Evolutionary conservation across 2,797 vertebrate genomes (phyloP), one percentile per base, ranked within the genome.

Genomic region (Diceros bicornis): DNA sequence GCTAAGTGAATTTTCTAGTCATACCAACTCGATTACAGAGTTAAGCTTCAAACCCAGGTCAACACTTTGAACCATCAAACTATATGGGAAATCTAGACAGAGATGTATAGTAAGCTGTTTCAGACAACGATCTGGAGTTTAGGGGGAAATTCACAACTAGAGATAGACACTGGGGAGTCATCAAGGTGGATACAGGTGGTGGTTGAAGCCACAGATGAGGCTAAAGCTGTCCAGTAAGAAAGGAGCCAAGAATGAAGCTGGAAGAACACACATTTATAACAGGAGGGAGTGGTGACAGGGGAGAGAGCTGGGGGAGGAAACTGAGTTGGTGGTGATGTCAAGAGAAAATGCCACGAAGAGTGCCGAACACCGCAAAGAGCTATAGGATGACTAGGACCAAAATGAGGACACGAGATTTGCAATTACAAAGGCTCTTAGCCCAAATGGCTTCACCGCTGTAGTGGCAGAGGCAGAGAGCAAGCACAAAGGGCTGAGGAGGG

Each of bases 161-260:
- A 93, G 27, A 55, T 4, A 66, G 12, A 52, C 20, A 44, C 4
- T 29, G 72, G 27, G 41, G 69, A 47, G 69, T 83, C 68, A 50
- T 57, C 74, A 37, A 61, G 41, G 66, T 13, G 85, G 32, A 83
- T 4, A 57, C 2, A 74, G 29, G 57, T 17, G 47, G 59, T 29
- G 71, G 61, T 4, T 44, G 29, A 94, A 94, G 69, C 44, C 68
- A 84, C 29, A 18, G 47, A 32, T 16, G 82, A 95, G 55, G 55
- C 47, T 81, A 91, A 66, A 57, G 29, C 55, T 37, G n/a, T 27
- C 82, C 55, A 18, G 34, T 44, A 81, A 95, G 75, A 44, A 91
- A 52, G 52, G 41, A 72, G 14, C 21, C 47, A 52, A 16, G 57
- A 68, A 18, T 1, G 16, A 83, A 89, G 37, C 74, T 14, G 32